A percentile compares a stretch with the other conserved stretches of the same genome.
Evolutionary conservation across 2,888 invertebrate species (phyloP).

Genomic region (Orthosia incerta): DNA sequence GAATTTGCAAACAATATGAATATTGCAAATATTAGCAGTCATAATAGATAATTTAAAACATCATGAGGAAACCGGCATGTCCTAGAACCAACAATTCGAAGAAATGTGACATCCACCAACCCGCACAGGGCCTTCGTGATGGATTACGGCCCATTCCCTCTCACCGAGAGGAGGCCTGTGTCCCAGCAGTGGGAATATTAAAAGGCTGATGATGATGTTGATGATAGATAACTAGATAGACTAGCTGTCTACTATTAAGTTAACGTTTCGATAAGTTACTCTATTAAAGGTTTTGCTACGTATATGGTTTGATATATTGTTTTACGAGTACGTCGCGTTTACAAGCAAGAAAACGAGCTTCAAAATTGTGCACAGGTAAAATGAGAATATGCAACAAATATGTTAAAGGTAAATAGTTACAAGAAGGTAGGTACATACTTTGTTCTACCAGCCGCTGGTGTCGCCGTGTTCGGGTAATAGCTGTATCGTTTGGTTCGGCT

Average conservation of each 20-base stretch:
- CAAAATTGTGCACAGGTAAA: neutral
- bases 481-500: slow-evolving; percentile 51
- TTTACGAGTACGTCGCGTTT: neutral
- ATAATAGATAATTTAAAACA: no score
- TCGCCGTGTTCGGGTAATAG: slow-evolving; percentile 31
- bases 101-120: no score
- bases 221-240: slow-evolving; percentile 10
- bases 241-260: neutral
- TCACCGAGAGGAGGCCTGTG: no score
- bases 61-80: no score
- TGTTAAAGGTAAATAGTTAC: slow-evolving; percentile 3
- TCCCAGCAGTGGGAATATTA: no score
- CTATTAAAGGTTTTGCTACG: neutral
- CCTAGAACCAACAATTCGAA: no score
- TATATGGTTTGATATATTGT: neutral
- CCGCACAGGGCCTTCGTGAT: no score
- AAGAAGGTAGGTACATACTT: neutral
- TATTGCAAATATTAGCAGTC: slow-evolving; percentile 6
- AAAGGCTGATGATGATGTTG: no score
- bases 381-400: slow-evolving; percentile 8
- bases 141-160: no score
- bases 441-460: slow-evolving; percentile 20
- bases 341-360: neutral
- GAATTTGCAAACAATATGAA: slow-evolving; percentile 20
- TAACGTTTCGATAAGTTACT: neutral